Evolutionary conservation across 1,140 invertebrate species (phyloP).

Genomic region (Drosophila bifasciata): DNA sequence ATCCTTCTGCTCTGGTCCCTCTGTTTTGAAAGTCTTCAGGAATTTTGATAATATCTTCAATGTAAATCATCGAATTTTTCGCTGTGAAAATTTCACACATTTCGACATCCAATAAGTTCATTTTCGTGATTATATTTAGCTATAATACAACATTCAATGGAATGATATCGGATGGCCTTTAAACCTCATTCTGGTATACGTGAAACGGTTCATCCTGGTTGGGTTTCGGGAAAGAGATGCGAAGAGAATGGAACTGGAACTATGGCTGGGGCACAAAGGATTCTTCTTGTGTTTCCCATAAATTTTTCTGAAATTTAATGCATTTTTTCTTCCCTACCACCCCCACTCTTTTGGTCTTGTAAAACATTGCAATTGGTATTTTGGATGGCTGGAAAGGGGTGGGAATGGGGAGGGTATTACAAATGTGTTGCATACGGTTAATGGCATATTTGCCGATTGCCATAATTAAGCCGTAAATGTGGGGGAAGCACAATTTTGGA

Average conservation of each 20-base stretch:
- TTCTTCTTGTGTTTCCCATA: constrained; percentile 68
- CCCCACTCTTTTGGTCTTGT: constrained; percentile 19
- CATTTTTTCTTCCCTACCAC: constrained; percentile 42
- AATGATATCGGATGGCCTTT: constrained; percentile 53
- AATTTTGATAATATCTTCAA: too few species aligned
- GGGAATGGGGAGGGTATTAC: too few species aligned
- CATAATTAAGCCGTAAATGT: constrained; percentile 80
- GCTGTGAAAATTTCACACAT: too few species aligned
- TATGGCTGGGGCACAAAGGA: constrained; percentile 43
- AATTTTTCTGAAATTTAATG: constrained; percentile 71
- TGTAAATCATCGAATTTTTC: too few species aligned
- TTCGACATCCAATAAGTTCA: too few species aligned
- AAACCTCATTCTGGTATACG: constrained; percentile 50
- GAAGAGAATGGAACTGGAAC: too few species aligned
- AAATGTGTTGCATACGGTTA: constrained; percentile 74
- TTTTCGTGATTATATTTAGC: too few species aligned
- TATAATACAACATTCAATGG: too few species aligned
- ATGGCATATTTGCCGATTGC: constrained; percentile 75
- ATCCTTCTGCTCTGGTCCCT: too few species aligned
- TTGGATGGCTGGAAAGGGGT: constrained; percentile 3
- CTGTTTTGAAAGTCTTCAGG: too few species aligned
- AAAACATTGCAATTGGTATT: constrained; percentile 62
- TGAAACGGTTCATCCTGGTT: too few species aligned
- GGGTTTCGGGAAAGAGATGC: too few species aligned
- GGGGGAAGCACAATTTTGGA: constrained; percentile 17